Base-by-base conservation (phyloP, 1,140 invertebrate genomes). In the Macrobrachium nipponense region DNA sequence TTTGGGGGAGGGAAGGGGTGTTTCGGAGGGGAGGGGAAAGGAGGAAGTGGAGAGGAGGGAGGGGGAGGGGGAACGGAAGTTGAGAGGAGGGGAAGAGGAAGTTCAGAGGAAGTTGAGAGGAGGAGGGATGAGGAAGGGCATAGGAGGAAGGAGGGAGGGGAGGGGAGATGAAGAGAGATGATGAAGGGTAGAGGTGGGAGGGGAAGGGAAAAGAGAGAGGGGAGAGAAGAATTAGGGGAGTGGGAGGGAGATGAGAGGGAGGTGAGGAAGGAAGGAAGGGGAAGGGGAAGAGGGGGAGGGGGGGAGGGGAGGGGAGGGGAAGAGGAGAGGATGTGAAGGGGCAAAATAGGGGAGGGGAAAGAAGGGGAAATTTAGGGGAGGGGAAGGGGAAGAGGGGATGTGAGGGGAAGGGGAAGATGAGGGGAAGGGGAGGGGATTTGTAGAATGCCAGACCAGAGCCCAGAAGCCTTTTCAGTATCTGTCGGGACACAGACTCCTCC, bases 41-140 rank as follows among this genome's bases (percentile, higher is more conserved):
- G 27, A 36, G 27, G 27, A 36, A 4, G 27, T 2, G 44, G n/a
- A 20, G 43, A 2, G 2, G 10, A 15, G 5, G 0, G 36, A 6
- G 2, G 44, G 75, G 17, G 75, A n/a, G 58, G 11, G 36, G 18
- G 44, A 58, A 58, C 18, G 0, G 58, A 43, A 77, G 4, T 58
- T 36, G 58, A n/a, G 58, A 43, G 58, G 44, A 77, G 36, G 58
- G 44, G 58, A 43, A 77, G 44, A 77, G 75, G 58, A 51, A 77
- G 75, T n/a, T n/a, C n/a, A n/a, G 58, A 51, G 58, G 75, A 77
- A 51, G 58, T 43, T 20, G 75, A 77, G 75, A 44, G 75, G 58
- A 51, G 58, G 75, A 77, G 75, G 58, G 15, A 23, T 2, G 64
- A 75, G 72, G 36, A 36, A 75, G 72, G 36, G 72, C 7, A 36